Conservation (phyloP, 1,140 invertebrate genomes). For the Acromyrmex heyeri region DNA sequence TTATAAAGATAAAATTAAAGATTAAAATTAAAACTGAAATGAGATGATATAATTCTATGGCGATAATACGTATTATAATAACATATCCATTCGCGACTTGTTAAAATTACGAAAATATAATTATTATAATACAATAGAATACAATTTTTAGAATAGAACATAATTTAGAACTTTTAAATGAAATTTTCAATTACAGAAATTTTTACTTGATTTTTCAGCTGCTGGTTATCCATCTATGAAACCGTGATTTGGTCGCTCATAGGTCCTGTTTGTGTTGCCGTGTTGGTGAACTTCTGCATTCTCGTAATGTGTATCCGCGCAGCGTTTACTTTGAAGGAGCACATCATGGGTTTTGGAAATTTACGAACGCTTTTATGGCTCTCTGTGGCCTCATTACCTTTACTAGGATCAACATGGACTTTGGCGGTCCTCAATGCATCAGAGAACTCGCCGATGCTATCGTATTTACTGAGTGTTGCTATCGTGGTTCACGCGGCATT, state of each 20-base stretch:
- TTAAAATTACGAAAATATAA: background rate
- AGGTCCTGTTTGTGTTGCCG: slow-evolving; percentile 93
- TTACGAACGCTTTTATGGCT: slow-evolving; percentile 95
- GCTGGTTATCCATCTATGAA: slow-evolving; percentile 97
- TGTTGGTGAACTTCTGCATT: slow-evolving; percentile 92
- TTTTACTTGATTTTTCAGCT: slow-evolving; percentile 88
- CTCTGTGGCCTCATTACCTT: slow-evolving; percentile 92
- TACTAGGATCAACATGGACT: slow-evolving; percentile 93
- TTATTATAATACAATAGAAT: background rate
- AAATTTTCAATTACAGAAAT: background rate
- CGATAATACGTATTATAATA: background rate
- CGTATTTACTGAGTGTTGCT: slow-evolving; percentile 91
- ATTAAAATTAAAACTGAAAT: slow-evolving; percentile 47
- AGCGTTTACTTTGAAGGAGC: slow-evolving; percentile 96
- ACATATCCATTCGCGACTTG: background rate
- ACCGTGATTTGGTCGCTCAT: slow-evolving; percentile 96
- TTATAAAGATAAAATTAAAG: background rate
- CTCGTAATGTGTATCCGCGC: slow-evolving; percentile 95
- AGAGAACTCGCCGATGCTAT: slow-evolving; percentile 91
- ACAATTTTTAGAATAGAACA: too few species aligned
- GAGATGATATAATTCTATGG: background rate
- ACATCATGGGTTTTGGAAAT: slow-evolving; percentile 96
- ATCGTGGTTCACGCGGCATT: slow-evolving; percentile 92
- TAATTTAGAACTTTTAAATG: background rate
- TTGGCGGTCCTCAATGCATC: slow-evolving; percentile 93